Evolutionary conservation across 2,797 vertebrate species (phyloP).

Genomic region (Triplophysa yarkandensis): DNA sequence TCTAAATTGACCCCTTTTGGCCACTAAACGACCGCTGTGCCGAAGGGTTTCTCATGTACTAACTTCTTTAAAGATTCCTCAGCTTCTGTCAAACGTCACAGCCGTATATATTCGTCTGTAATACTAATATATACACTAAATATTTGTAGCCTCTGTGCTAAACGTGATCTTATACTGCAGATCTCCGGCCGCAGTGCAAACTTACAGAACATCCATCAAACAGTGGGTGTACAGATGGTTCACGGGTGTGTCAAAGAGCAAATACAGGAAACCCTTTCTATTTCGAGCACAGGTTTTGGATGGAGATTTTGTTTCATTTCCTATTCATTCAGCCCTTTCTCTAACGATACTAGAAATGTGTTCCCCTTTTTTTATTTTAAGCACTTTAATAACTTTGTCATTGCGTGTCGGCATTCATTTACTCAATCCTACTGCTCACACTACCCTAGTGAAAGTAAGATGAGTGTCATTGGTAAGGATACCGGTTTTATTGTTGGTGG

Average conservation of each 20-base stretch:
- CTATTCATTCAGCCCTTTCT: neutral
- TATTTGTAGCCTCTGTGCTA: neutral
- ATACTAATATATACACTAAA: neutral
- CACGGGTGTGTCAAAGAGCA: neutral
- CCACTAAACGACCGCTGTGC: too few relatives aligned
- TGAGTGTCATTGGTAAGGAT: neutral
- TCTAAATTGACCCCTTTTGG: too few relatives aligned
- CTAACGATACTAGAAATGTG: neutral
- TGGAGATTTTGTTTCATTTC: neutral
- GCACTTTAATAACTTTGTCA: neutral
- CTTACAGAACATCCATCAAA: slow-evolving; percentile 9
- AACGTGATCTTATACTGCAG: neutral
- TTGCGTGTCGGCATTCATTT: too few relatives aligned
- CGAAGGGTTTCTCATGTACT: too few relatives aligned
- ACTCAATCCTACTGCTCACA: slow-evolving; percentile 4
- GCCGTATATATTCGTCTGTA: neutral
- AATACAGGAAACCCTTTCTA: slow-evolving; percentile 19
- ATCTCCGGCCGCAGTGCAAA: neutral
- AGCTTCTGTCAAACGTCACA: neutral
- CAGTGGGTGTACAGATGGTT: neutral
- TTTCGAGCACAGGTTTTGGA: neutral
- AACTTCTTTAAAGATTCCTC: neutral
- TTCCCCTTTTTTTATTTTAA: neutral
- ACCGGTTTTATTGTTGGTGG: slow-evolving; percentile 34
- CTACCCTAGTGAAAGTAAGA: slow-evolving; percentile 10